Evolutionary conservation across 2,797 vertebrate species (phyloP).

Genomic region (Poecile montanus): DNA sequence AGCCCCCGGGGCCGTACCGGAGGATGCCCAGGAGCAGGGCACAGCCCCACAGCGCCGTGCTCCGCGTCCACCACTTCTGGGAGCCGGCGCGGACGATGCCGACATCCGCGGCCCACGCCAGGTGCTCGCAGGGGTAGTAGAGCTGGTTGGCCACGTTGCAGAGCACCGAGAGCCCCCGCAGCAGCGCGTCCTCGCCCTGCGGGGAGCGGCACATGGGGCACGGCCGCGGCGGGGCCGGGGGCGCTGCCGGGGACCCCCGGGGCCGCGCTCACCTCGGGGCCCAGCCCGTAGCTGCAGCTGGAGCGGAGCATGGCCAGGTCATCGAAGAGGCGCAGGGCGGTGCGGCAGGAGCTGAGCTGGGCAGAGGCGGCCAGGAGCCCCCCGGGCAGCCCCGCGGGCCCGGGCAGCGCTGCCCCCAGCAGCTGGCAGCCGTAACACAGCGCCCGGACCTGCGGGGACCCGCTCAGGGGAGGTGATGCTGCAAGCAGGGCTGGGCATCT

Average conservation of each 20-base stretch:
- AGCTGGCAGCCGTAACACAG: slow-evolving; percentile 89
- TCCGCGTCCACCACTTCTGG: slow-evolving; percentile 87
- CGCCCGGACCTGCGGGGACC: slow-evolving; percentile 81
- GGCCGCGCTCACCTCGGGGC: slow-evolving; percentile 46
- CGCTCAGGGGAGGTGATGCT: background rate
- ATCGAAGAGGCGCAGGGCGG: slow-evolving; percentile 90
- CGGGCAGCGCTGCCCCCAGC: slow-evolving; percentile 83
- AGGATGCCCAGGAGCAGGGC: slow-evolving; percentile 87
- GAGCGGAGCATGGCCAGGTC: slow-evolving; percentile 88
- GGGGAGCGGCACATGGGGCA: background rate
- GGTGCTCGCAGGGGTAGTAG: slow-evolving; percentile 95
- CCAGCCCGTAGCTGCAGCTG: slow-evolving; percentile 86
- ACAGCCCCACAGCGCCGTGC: slow-evolving; percentile 85
- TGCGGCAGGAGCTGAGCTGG: slow-evolving; percentile 90
- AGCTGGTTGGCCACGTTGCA: slow-evolving; percentile 90
- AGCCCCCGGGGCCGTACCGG: slow-evolving; percentile 72
- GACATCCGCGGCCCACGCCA: slow-evolving; percentile 92
- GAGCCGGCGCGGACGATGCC: slow-evolving; percentile 80
- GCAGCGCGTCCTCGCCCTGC: slow-evolving; percentile 84
- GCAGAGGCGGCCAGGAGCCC: slow-evolving; percentile 85
- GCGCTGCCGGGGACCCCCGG: background rate
- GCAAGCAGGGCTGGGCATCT: background rate
- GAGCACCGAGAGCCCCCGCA: slow-evolving; percentile 88
- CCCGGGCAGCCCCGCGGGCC: slow-evolving; percentile 73
- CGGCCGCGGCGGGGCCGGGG: fast-evolving